Conservation (phyloP, 2,113 vertebrate species). For the Athene noctua region DNA sequence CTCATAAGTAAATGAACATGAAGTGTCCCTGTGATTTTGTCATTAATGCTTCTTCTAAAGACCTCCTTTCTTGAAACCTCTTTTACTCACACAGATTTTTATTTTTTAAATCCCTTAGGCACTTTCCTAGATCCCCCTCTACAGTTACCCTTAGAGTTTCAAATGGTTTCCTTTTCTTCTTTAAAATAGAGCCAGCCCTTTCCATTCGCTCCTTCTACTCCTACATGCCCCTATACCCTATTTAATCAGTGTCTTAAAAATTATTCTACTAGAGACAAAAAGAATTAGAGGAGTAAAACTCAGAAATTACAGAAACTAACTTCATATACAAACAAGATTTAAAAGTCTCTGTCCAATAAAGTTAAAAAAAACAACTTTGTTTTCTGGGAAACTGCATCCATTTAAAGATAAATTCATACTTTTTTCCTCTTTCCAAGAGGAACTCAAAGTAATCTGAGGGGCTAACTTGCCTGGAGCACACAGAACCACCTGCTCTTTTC, state of each 20-base stretch:
- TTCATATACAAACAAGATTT: not conserved
- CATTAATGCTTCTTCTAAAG: not conserved
- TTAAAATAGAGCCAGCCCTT: not conserved
- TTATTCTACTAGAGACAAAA: not conserved
- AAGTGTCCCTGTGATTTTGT: not conserved
- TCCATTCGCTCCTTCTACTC: not conserved
- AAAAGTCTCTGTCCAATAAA: not conserved
- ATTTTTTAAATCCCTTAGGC: not conserved
- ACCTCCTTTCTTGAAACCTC: not conserved
- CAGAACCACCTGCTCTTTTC: not conserved
- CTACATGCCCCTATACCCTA: not conserved
- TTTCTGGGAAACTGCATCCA: not conserved
- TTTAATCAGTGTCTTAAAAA: not conserved
- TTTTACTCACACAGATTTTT: not conserved
- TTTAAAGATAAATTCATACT: not conserved
- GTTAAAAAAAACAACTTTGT: not conserved
- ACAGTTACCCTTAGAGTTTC: not conserved
- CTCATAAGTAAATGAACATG: not conserved
- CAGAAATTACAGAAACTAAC: not conserved
- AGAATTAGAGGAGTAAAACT: not conserved
- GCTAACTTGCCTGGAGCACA: not conserved
- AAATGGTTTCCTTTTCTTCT: not conserved
- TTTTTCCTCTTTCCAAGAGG: not conserved
- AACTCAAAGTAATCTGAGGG: not conserved
- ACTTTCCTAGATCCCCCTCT: not conserved